Evolutionary conservation across 1,140 invertebrate species (phyloP).

Genomic region (Calephelis virginiensis): DNA sequence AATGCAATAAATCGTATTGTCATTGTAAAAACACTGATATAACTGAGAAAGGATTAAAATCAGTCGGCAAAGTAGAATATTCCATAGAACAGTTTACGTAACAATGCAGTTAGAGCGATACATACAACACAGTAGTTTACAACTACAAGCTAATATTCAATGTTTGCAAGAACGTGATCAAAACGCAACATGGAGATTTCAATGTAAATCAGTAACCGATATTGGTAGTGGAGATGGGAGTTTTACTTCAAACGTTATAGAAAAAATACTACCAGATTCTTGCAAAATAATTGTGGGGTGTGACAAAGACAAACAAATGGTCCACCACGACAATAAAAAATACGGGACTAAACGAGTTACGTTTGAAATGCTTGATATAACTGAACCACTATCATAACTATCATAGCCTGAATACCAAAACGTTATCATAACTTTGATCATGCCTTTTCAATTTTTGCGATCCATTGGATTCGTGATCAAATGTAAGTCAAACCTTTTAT

Average conservation of each 20-base stretch:
- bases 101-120: background rate
- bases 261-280: constrained; percentile 80
- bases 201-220: constrained; percentile 82
- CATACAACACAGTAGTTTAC: background rate
- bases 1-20: too few species aligned
- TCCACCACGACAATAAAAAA: constrained; percentile 81
- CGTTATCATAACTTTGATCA: constrained; percentile 81
- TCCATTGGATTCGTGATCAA: constrained; percentile 90
- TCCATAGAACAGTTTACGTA: too few species aligned
- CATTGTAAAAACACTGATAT: too few species aligned
- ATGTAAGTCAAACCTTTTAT: constrained; percentile 72
- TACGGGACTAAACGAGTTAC: constrained; percentile 74
- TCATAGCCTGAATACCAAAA: constrained; percentile 69
- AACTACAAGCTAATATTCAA: constrained; percentile 45
- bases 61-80: too few species aligned
- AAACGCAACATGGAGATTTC: constrained; percentile 79
- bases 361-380: constrained; percentile 85
- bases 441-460: constrained; percentile 88
- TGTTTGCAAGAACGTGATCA: constrained; percentile 83
- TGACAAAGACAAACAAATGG: constrained; percentile 87
- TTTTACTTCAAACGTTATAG: constrained; percentile 83
- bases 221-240: constrained; percentile 90
- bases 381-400: constrained; percentile 74
- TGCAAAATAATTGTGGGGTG: constrained; percentile 79
- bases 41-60: too few species aligned